Percentiles rank a stretch among this genome's conserved stretches.
These are phyloP conservation scores for Macroteleia sp. DNA, from an alignment of 2,888 invertebrate genomes.

Conservation along the genomic window DNA sequence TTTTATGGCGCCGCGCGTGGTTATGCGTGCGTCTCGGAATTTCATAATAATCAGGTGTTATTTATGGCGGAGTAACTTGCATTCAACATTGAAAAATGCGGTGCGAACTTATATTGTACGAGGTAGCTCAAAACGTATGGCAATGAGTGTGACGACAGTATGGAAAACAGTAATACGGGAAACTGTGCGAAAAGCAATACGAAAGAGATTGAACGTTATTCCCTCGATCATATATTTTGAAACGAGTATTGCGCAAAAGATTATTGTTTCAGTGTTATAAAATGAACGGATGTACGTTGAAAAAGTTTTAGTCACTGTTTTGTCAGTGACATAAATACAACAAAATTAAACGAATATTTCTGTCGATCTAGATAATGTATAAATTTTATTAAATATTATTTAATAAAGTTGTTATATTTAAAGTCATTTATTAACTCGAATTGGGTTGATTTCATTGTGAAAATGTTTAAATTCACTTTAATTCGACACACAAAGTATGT, in stretches of 20 bases:
- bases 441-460: too few species aligned
- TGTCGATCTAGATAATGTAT: too few species aligned
- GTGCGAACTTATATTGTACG: constrained; percentile 32
- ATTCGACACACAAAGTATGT: too few species aligned
- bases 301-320: too few species aligned
- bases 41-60: constrained; percentile 52
- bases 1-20: constrained; percentile 40
- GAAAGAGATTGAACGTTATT: constrained; percentile 30
- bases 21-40: constrained; percentile 41
- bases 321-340: too few species aligned
- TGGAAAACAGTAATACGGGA: constrained; percentile 30
- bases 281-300: too few species aligned
- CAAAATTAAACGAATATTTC: too few species aligned
- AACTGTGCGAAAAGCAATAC: constrained; percentile 36
- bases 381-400: too few species aligned
- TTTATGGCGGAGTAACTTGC: constrained; percentile 45
- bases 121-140: constrained; percentile 11
- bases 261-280: constrained; percentile 19
- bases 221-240: constrained; percentile 23
- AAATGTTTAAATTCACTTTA: too few species aligned
- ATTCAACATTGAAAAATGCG: constrained; percentile 36
- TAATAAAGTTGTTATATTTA: too few species aligned
- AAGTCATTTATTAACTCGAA: too few species aligned
- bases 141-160: constrained; percentile 28
- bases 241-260: constrained; percentile 17